Base-by-base conservation (phyloP, 2,888 invertebrate genomes). In the Cephus sareptanus region DNA sequence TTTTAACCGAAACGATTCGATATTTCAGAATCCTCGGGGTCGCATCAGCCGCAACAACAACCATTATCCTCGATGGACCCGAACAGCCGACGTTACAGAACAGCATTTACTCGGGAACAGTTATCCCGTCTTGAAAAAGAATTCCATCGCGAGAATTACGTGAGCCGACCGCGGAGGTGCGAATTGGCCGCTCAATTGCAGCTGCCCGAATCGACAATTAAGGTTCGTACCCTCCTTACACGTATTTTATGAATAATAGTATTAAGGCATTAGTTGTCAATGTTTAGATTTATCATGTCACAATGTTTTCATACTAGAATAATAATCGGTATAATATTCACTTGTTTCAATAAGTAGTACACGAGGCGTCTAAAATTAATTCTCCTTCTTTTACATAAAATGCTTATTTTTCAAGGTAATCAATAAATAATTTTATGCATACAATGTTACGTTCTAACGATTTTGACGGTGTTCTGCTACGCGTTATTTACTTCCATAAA, bases 61-160 rank as follows among this genome's bases (percentile, higher is more conserved):
- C 78, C 80, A 6, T 56, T 87, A 37, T 81, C 87, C 0, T 81
- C 87, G 0, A 87, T 90, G 83, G 95, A 95, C 87, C 94, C 94
- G 30, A 95, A 94, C 85, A 95, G 96, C 85, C 94, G 98, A 79
- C 94, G 99, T 77, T 99, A 99, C 92, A 94, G 99, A 75, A 99
- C 99, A 0, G 99, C 99, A 0, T 99, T 99, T 92, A 98, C 98
- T 0, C 93, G 98, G 15, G 99, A 99, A 90, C 99, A 99, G 91
- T 92, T 99, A 73, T 95, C 94, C 0, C 93, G 98, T 23, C 92
- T 99, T 77, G 99, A 99, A 92, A 97, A 98, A 87, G 99, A 99
- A 92, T 99, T 99, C 91, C 95, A 95, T 92, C 96, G 97, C 87
- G 99, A 99, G 92, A 99, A 98, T 92, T 99, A 99, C 92, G 99